Evolutionary conservation across 2,888 invertebrate genomes (phyloP), one percentile per base, ranked within the genome.

Genomic region (Caenorhabditis doughertyi): DNA sequence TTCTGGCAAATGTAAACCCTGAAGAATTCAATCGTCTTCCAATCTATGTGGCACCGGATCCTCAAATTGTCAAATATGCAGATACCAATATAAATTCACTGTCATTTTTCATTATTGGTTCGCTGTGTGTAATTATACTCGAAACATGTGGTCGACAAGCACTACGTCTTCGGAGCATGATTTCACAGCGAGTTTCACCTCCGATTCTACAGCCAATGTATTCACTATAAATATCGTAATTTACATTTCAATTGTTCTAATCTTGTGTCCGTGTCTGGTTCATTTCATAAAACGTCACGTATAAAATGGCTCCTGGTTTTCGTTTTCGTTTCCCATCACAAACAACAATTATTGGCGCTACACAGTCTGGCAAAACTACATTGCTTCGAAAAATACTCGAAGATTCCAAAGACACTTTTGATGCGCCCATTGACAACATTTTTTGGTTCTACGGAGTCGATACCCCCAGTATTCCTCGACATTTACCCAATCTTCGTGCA

Each of bases 381-480:
- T 47, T 72, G 13, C 25, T 72, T 16, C 32, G 60, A 5, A n/a
- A 72, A 21, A 60, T 72, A 49, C 13, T 72, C 21, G 72, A 51
- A 18, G 60, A 72, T 35, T 11, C 3, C 2, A n/a, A 71, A 2
- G 16, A 7, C 1, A 29, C 18, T 13, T 72, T 72, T 25, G 32
- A 47, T 1, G 60, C 2, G 8, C 72, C 72, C 0, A 72, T 72
- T 9, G 72, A 72, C 21, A 72, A 60, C 58, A 58, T 72, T 51
- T 72, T 72, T 51, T 72, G 72, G 72, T 72, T 72, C 35, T 72
- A 72, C 35, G 72, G 72, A 0, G 23, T 47, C 1, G 60, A 72
- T 21, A 60, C 42, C 3, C 49, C 47, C 4, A 39, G 73, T n/a
- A 73, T 73, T 27, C 73, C 73, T 0, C 5, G 64, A 53, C 71